Evolutionary conservation across 2,888 invertebrate genomes (phyloP).

Genomic region (Hydrotaea cyrtoneurina): DNA sequence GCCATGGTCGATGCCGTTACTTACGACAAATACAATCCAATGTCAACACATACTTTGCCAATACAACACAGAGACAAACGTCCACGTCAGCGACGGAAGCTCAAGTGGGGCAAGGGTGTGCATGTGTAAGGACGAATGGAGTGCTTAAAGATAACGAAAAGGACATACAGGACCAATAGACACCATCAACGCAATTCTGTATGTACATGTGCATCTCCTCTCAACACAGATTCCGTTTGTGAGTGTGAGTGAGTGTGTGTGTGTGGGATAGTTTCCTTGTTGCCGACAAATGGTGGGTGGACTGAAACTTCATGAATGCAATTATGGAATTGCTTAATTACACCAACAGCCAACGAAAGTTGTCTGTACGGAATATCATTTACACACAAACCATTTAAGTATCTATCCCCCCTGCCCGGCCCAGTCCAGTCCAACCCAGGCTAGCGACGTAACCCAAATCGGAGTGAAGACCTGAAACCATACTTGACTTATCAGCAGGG

Average conservation of each 20-base stretch:
- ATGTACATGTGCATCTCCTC: background rate
- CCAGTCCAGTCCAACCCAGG: background rate
- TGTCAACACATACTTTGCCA: slow-evolving; percentile 80
- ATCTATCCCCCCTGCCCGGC: background rate
- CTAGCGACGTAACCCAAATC: slow-evolving; percentile 30
- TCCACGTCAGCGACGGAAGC: slow-evolving; percentile 24
- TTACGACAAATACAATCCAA: slow-evolving; percentile 80
- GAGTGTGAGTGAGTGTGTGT: slow-evolving; percentile 71
- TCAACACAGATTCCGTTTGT: background rate
- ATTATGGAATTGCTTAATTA: slow-evolving; percentile 53
- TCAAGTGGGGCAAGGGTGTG: slow-evolving; percentile 38
- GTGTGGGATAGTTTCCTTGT: slow-evolving; percentile 73
- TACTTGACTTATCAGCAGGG: slow-evolving; percentile 47
- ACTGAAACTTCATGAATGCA: slow-evolving; percentile 30
- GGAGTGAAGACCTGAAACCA: background rate
- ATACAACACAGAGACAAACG: slow-evolving; percentile 64
- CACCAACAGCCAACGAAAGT: slow-evolving; percentile 10
- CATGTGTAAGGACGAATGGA: slow-evolving; percentile 46
- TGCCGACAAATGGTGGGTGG: slow-evolving; percentile 68
- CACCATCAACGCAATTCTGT: background rate
- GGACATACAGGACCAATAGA: slow-evolving; percentile 21
- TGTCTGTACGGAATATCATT: slow-evolving; percentile 42
- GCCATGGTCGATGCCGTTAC: slow-evolving; percentile 75
- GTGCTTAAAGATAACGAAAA: slow-evolving; percentile 30
- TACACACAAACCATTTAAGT: slow-evolving; percentile 51